phyloP scores from a whole-genome alignment of 2,888 invertebrate genomes.

The Sinopyrophorus schimmeli region DNA sequence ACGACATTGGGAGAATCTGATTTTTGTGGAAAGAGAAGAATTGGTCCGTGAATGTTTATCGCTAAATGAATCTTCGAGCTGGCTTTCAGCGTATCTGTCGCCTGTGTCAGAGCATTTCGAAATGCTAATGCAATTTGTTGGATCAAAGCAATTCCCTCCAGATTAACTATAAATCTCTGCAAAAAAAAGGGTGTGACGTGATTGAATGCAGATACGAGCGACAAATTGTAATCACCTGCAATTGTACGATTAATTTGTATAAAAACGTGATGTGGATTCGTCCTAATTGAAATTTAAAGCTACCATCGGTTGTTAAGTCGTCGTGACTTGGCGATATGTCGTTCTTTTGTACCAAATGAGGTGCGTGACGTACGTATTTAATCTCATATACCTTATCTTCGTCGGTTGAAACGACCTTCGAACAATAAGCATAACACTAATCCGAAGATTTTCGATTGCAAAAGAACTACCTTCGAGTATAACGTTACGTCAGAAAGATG shows the following conservation, averaged over 20 bases:
- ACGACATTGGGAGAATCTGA: conserved; percentile 77
- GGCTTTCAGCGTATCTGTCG: conserved; percentile 50
- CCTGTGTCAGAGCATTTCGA: conserved; percentile 38
- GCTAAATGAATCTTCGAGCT: conserved; percentile 51
- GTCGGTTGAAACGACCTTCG: conserved; percentile 72
- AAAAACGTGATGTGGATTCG: conserved; percentile 72
- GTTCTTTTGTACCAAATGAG: conserved; percentile 58
- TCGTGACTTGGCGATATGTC: conserved; percentile 58
- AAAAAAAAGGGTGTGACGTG: conserved; percentile 18
- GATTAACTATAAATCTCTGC: conserved; percentile 50
- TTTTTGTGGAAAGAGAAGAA: conserved; percentile 76
- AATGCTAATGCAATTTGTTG: conserved; percentile 39
- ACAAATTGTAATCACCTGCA: conserved; percentile 59
- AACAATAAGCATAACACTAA: conserved; percentile 1
- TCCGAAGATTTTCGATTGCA: neutral
- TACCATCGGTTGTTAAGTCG: conserved; percentile 67
- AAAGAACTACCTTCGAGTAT: conserved; percentile 67
- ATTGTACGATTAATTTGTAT: conserved; percentile 65
- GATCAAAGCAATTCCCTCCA: conserved; percentile 48
- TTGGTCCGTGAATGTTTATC: conserved; percentile 66
- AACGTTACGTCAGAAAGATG: conserved; percentile 74
- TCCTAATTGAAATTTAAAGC: conserved; percentile 70
- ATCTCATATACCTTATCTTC: conserved; percentile 80
- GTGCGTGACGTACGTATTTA: conserved; percentile 73
- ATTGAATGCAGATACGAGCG: neutral